Conservation (phyloP, 2,797 vertebrate genomes). For the Eurystomus glaucurus region DNA sequence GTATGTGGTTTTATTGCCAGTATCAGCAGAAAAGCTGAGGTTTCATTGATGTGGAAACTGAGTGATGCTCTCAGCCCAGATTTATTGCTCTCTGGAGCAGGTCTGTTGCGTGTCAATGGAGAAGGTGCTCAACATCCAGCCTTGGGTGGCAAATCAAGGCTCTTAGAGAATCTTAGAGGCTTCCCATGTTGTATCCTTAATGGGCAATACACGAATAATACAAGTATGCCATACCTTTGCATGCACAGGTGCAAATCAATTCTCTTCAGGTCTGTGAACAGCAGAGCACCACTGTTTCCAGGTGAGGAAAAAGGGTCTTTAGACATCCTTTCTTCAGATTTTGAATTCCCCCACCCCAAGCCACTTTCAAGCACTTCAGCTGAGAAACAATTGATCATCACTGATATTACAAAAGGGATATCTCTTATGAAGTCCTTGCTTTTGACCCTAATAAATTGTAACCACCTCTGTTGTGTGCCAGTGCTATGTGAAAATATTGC, state of each 20-base stretch:
- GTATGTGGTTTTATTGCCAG: not conserved
- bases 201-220: not conserved
- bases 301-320: not conserved
- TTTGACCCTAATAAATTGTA: not conserved
- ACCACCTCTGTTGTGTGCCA: accelerated
- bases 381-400: not conserved
- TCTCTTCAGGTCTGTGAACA: not conserved
- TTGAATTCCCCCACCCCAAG: not conserved
- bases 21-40: not conserved
- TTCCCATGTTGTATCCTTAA: not conserved
- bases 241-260: not conserved
- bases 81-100: not conserved
- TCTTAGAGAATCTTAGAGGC: not conserved
- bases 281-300: not conserved
- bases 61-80: not conserved
- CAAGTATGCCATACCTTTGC: accelerated
- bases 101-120: not conserved
- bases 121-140: not conserved
- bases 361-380: not conserved
- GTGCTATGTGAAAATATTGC: not conserved
- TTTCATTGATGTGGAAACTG: not conserved
- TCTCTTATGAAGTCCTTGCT: not conserved
- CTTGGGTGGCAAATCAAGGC: not conserved
- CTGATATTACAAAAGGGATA: not conserved
- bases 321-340: not conserved